Conservation (phyloP, 23 tunicate species). For the Halocynthia aurantium region DNA sequence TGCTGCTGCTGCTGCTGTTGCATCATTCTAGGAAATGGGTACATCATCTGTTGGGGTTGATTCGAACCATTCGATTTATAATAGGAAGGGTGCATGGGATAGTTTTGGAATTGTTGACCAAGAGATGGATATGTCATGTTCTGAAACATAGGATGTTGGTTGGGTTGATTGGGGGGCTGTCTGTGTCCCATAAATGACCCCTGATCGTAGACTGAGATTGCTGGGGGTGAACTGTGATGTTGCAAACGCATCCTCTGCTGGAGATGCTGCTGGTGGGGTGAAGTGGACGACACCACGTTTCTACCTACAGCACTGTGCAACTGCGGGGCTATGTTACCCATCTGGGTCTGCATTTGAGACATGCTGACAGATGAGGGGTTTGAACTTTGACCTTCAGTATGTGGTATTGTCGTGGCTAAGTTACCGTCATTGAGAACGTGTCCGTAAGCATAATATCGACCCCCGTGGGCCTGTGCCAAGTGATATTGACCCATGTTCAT, state of each 20-base stretch:
- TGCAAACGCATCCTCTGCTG: background rate
- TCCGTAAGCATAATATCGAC: no score
- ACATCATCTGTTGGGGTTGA: no score
- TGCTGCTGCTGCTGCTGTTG: no score
- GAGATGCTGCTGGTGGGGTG: slow-evolving; percentile 9
- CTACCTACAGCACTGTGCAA: slow-evolving; percentile 18
- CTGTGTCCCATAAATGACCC: background rate
- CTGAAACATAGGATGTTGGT: background rate
- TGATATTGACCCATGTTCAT: slow-evolving; percentile 8
- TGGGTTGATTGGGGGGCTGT: background rate
- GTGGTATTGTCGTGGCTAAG: background rate
- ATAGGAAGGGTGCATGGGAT: no score
- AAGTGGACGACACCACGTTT: background rate
- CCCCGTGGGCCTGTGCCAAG: background rate
- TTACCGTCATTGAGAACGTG: no score
- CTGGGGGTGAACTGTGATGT: slow-evolving; percentile 31
- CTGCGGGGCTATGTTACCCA: slow-evolving; percentile 13
- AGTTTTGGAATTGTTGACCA: background rate
- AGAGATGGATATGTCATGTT: slow-evolving; percentile 22
- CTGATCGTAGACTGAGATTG: background rate
- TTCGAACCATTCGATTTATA: no score
- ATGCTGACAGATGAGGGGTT: background rate
- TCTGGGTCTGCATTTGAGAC: background rate
- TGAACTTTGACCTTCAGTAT: slow-evolving; percentile 8
- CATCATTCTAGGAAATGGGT: no score